Conservation (phyloP, 2,797 vertebrate genomes). For the Gymnothorax reevesii region DNA sequence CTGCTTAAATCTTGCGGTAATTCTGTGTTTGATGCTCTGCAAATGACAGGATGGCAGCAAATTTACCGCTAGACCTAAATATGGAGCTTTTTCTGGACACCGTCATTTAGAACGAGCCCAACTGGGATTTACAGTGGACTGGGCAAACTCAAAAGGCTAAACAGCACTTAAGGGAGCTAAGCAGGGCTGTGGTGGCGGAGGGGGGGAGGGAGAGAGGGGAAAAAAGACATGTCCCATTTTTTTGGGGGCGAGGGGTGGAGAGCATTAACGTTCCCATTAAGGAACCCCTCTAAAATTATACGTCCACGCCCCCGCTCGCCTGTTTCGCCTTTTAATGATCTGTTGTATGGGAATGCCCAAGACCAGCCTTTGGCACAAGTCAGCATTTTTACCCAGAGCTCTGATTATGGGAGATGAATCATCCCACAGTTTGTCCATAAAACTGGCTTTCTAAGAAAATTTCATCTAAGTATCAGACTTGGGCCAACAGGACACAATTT, state of each 20-base stretch:
- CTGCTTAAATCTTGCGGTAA: background rate
- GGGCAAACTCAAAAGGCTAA: constrained; percentile 78
- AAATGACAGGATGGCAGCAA: background rate
- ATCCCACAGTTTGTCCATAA: background rate
- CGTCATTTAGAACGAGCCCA: constrained; percentile 61
- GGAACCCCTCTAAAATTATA: constrained; percentile 71
- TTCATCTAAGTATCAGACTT: constrained; percentile 31
- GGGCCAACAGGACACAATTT: background rate
- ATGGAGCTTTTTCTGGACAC: constrained; percentile 41
- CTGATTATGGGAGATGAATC: background rate
- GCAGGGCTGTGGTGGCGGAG: constrained; percentile 60
- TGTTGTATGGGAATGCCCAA: constrained; percentile 43
- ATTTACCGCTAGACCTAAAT: background rate
- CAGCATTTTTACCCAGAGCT: background rate
- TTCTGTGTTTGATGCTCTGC: background rate
- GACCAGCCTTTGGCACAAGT: constrained; percentile 19
- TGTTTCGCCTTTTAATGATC: constrained; percentile 58
- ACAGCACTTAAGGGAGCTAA: constrained; percentile 68
- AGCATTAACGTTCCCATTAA: constrained; percentile 71
- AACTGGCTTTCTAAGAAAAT: constrained; percentile 11
- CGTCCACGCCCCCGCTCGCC: constrained; percentile 68
- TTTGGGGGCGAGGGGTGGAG: constrained; percentile 58
- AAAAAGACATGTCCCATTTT: constrained; percentile 73
- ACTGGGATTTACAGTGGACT: constrained; percentile 75
- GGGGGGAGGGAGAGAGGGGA: constrained; percentile 55